These are phyloP conservation scores for Dryobotodes eremita DNA, from an alignment of 2,888 invertebrate species.

Conservation along the genomic window DNA sequence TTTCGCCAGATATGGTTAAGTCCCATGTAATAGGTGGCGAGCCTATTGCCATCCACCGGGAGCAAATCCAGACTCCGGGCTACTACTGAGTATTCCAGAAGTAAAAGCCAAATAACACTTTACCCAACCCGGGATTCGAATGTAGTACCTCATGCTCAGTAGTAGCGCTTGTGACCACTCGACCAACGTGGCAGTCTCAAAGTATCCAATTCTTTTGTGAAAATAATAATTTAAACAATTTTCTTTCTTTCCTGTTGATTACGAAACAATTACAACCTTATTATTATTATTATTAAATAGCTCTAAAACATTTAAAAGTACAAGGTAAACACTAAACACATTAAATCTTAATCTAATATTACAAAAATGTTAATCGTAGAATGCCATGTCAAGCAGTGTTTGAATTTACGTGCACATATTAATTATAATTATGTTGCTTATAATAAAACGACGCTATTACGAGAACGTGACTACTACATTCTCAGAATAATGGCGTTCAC, in stretches of 20 bases:
- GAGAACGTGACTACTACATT: slow-evolving; percentile 46
- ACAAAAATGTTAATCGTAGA: slow-evolving; percentile 35
- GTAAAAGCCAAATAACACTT: not conserved
- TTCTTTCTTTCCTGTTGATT: too few species aligned
- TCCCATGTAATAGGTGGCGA: not conserved
- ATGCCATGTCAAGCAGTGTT: slow-evolving; percentile 41
- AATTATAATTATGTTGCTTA: slow-evolving; percentile 49
- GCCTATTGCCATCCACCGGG: not conserved
- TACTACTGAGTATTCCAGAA: not conserved
- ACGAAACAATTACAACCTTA: too few species aligned
- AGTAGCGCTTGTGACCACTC: not conserved
- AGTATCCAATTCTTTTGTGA: not conserved
- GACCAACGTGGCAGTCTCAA: not conserved
- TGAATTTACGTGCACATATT: slow-evolving; percentile 29
- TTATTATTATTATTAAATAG: not conserved
- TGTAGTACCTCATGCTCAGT: not conserved
- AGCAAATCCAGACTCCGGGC: not conserved
- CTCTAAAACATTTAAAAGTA: slow-evolving; percentile 11
- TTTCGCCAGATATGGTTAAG: not conserved
- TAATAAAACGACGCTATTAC: slow-evolving; percentile 42
- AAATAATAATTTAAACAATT: not conserved
- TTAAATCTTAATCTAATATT: slow-evolving; percentile 22
- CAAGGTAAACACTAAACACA: slow-evolving; percentile 42
- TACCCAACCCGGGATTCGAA: not conserved
- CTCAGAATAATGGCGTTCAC: slow-evolving; percentile 35